Conservation (phyloP, 2,888 invertebrate genomes). For the Trypoxylon attenuatum region DNA sequence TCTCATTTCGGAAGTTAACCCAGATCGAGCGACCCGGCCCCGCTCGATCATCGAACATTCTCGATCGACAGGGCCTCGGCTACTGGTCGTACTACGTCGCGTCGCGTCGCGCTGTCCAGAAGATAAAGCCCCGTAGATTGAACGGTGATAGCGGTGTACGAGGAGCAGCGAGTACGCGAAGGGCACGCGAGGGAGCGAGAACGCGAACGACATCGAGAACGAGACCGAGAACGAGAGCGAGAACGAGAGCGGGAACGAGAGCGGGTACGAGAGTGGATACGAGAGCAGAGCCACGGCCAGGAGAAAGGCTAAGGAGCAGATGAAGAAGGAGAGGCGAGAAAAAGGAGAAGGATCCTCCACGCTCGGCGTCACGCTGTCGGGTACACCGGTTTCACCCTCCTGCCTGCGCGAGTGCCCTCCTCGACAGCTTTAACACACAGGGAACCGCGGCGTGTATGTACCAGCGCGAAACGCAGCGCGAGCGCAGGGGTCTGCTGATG, state of each 20-base stretch:
- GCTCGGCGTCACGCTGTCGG: constrained; percentile 74
- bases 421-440: constrained; percentile 12
- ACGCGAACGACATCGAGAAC: neutral
- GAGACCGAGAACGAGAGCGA: constrained; percentile 3
- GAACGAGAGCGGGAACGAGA: neutral
- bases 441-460: constrained; percentile 6
- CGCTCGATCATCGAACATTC: constrained; percentile 37
- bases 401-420: constrained; percentile 40
- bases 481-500: constrained; percentile 46
- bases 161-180: constrained; percentile 35
- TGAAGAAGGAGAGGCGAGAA: constrained; percentile 45
- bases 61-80: constrained; percentile 48
- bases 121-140: constrained; percentile 62
- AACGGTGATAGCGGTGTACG: constrained; percentile 55
- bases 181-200: constrained; percentile 27
- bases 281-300: constrained; percentile 1
- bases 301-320: constrained; percentile 15
- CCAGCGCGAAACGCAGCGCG: constrained; percentile 49
- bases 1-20: neutral
- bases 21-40: neutral
- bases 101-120: constrained; percentile 40
- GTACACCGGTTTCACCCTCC: constrained; percentile 73
- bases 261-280: constrained; percentile 14
- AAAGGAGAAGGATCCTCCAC: constrained; percentile 57
- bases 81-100: constrained; percentile 49